phyloP scores from a whole-genome alignment of 2,888 invertebrate species.

The Sialis fuliginosa region DNA sequence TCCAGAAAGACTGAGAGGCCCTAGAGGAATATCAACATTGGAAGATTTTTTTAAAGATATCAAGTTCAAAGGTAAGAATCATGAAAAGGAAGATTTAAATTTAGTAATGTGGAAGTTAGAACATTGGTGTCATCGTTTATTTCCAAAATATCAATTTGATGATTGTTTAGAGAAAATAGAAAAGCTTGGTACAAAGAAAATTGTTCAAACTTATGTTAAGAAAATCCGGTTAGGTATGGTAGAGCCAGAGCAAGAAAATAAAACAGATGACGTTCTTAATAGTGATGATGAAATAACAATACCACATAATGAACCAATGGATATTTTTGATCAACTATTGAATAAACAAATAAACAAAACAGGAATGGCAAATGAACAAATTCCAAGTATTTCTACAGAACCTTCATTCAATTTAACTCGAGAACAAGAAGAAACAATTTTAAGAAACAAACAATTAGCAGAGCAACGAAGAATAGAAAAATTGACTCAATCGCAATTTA shows the following conservation, averaged over 20 bases:
- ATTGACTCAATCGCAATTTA: constrained; percentile 5
- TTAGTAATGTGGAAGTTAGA: constrained; percentile 64
- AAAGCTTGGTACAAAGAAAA: constrained; percentile 63
- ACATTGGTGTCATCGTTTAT: constrained; percentile 87
- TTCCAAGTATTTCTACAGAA: not conserved
- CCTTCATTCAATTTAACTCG: constrained; percentile 21
- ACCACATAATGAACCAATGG: constrained; percentile 12
- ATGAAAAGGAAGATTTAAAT: constrained; percentile 69
- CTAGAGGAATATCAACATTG: constrained; percentile 64
- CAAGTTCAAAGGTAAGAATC: constrained; percentile 64
- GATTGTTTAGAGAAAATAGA: constrained; percentile 68
- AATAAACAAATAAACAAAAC: constrained; percentile 26
- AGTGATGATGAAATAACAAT: constrained; percentile 28
- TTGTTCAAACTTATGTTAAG: constrained; percentile 52
- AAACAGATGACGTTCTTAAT: constrained; percentile 13
- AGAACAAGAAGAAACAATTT: constrained; percentile 45
- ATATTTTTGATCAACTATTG: constrained; percentile 25
- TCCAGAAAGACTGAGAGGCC: constrained; percentile 52
- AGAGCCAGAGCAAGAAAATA: constrained; percentile 12
- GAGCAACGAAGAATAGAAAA: constrained; percentile 41
- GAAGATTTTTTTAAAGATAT: constrained; percentile 65
- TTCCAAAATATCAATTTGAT: constrained; percentile 76
- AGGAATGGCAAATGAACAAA: not conserved
- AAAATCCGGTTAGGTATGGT: constrained; percentile 45
- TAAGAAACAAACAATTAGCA: constrained; percentile 42